Evolutionary conservation across 2,797 vertebrate genomes (phyloP), one percentile per base, ranked within the genome.

Genomic region (Ptychadena robeensis): DNA sequence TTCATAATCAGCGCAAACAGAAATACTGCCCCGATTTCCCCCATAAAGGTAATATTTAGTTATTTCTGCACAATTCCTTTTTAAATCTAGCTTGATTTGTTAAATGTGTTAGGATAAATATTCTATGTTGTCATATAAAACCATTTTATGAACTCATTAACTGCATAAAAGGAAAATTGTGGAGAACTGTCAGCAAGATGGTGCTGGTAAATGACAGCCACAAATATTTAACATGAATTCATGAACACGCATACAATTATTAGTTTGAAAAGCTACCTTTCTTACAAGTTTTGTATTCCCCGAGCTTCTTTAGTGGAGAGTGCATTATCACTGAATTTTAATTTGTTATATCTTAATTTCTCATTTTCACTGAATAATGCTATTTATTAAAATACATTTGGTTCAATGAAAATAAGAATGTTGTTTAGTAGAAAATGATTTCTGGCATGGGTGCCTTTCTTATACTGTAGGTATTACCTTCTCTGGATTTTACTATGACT

Each of bases 311-410:
- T 83, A 88, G 81, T 79, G 2, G 73, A 78, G 87, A 88, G 82
- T 86, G 80, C 80, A 84, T 85, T 87, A 86, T 83, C 88, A 86
- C 79, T 37, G 83, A 85, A 89, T 89, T 80, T 86, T 86, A 85
- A 86, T 83, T 83, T 85, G 80, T 27, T 53, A 86, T 86, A 77
- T 28, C 63, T 67, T 85, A 85, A 81, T 87, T 87, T 85, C 74
- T 89, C 72, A 87, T 91, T 90, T 89, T 88, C 89, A 86, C 75
- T 71, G 88, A 87, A 89, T 89, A 88, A 83, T 89, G 89, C 88
- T 83, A 84, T 85, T 88, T 90, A 89, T 87, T 75, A 11, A 73
- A 53, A 88, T 53, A 37, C 25, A 57, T 68, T 79, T 53, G 48
- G 22, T 10, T 31, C 67, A 70, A 3, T 31, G 32, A 9, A 5